These are phyloP conservation scores for Grus americana DNA, from an alignment of 2,113 vertebrate genomes.

Conservation along the genomic window DNA sequence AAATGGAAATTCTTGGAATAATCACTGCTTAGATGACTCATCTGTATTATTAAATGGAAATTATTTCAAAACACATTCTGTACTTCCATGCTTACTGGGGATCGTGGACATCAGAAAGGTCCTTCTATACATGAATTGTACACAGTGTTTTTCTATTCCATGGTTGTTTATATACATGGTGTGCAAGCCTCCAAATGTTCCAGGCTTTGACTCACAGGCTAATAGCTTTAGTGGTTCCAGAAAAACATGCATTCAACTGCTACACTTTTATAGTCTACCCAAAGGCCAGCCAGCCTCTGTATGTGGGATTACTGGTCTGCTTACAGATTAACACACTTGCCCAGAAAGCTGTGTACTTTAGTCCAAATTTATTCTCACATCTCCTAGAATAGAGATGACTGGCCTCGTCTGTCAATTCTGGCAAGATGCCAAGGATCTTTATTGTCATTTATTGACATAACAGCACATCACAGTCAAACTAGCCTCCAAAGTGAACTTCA, in stretches of 20 bases:
- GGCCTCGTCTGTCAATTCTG: background rate
- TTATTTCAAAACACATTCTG: conserved; percentile 4
- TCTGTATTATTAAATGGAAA: conserved; percentile 28
- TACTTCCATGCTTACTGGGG: background rate
- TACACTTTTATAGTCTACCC: background rate
- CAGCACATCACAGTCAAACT: background rate
- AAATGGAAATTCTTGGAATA: background rate
- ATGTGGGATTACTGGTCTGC: background rate
- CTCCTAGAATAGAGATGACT: background rate
- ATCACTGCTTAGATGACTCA: conserved; percentile 18
- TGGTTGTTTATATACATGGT: background rate
- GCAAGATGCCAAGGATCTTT: background rate
- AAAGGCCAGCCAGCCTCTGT: background rate
- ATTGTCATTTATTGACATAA: background rate
- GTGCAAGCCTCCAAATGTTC: background rate
- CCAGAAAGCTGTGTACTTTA: background rate
- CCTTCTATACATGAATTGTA: background rate
- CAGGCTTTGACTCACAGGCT: background rate
- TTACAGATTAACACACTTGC: background rate
- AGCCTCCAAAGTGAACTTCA: background rate
- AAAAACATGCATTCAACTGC: background rate
- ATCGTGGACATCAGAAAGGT: conserved; percentile 1
- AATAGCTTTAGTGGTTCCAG: background rate
- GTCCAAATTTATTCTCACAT: background rate
- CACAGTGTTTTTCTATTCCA: conserved; percentile 23